Conservation (phyloP, 1,140 invertebrate species). For the Drosophila kikkawai region DNA sequence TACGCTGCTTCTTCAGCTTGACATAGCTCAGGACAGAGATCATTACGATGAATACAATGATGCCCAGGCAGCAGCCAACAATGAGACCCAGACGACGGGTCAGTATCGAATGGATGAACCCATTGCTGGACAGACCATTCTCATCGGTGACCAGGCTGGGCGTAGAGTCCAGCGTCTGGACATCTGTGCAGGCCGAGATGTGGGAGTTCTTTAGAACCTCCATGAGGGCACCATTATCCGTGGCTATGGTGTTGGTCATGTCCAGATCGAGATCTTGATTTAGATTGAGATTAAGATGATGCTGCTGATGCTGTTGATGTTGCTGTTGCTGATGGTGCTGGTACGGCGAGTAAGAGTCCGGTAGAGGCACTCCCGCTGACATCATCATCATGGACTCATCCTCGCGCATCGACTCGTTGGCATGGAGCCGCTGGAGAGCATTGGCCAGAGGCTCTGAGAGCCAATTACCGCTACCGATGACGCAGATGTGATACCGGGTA, state of each 20-base stretch:
- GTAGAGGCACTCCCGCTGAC: slow-evolving; percentile 26
- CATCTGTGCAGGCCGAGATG: slow-evolving; percentile 91
- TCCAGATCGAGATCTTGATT: slow-evolving; percentile 44
- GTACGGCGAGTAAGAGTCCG: slow-evolving; percentile 66
- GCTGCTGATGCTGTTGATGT: slow-evolving; percentile 40
- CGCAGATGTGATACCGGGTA: slow-evolving; percentile 93
- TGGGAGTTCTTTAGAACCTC: slow-evolving; percentile 90
- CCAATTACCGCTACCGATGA: slow-evolving; percentile 92
- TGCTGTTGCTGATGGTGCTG: slow-evolving; percentile 46
- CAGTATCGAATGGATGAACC: slow-evolving; percentile 89
- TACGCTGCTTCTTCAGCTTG: slow-evolving; percentile 92
- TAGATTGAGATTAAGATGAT: slow-evolving; percentile 21
- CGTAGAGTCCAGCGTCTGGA: slow-evolving; percentile 90
- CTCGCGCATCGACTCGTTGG: slow-evolving; percentile 84
- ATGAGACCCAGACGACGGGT: slow-evolving; percentile 93
- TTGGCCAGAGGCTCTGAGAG: slow-evolving; percentile 85
- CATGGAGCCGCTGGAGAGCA: slow-evolving; percentile 78
- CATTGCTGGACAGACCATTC: slow-evolving; percentile 88
- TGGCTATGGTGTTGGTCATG: slow-evolving; percentile 77
- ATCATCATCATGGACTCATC: slow-evolving; percentile 34
- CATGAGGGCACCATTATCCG: slow-evolving; percentile 85
- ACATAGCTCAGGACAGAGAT: slow-evolving; percentile 93
- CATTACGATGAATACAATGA: slow-evolving; percentile 93
- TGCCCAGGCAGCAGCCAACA: slow-evolving; percentile 93
- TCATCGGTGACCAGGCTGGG: slow-evolving; percentile 88